Base-by-base conservation (phyloP, 2,797 vertebrate species). In the Loris lydekkerianus region DNA sequence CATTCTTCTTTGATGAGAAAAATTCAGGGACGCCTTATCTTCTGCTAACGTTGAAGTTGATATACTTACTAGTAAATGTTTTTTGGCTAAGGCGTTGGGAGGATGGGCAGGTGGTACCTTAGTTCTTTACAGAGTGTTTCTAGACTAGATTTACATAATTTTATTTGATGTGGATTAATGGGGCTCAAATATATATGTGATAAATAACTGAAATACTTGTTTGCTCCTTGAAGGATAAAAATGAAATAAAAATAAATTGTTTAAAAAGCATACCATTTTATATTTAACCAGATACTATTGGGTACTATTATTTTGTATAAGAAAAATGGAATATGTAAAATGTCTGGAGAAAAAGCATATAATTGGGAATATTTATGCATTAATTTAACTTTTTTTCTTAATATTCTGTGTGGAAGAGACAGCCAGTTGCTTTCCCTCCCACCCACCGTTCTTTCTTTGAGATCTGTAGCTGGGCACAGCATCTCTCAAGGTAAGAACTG, bases 131-230 rank as follows among this genome's bases (percentile, higher is more conserved):
- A 61, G 75, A 53, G 15, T 60, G 29, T 87, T 58, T 78, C 25
- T 82, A 67, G 70, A 56, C 21, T 56, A 56, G 61, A 86, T n/a
- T 21, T n/a, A 34, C 60, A 14, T 72, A 90, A 81, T 49, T 86
- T 80, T 46, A 70, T 91, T 93, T 93, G 56, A 85, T 94, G 87
- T 73, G 61, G 40, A 86, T 67, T 91, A 84, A 77, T 65, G 76
- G 15, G 43, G 6, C 23, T 90, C 29, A 84, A 34, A 92, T 78
- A 82, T 40, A 86, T 67, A n/a, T 60, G 40, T 75, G 58, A 76
- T 70, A 31, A 94, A 69, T 14, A 73, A 11, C 40, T 49, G 37
- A 73, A 93, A 87, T 53, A 53, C 17, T 83, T 29, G 75, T 92
- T 21, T 60, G 29, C 2, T n/a, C 29, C 53, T 93, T 81, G 21